phyloP scores from a whole-genome alignment of 2,797 vertebrate species.

The Hypotaenidia okinawae region DNA sequence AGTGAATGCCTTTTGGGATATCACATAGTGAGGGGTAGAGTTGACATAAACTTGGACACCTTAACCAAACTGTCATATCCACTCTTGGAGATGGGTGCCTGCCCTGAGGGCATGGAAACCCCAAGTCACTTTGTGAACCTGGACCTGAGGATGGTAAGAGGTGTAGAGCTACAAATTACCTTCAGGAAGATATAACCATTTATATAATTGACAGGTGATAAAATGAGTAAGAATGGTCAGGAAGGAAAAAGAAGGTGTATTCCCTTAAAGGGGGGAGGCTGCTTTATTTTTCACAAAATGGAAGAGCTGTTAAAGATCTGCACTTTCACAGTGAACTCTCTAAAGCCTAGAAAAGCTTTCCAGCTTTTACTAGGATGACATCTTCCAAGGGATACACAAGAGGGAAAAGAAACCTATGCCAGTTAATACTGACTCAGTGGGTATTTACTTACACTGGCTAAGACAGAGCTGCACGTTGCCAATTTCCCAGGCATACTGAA shows the following conservation, averaged over 20 bases:
- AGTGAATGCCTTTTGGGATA: neutral
- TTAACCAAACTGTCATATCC: neutral
- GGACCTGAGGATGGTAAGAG: neutral
- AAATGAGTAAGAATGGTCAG: neutral
- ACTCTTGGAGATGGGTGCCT: neutral
- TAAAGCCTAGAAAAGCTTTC: neutral
- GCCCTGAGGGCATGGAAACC: neutral
- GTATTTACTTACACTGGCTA: constrained; percentile 20
- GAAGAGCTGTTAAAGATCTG: neutral
- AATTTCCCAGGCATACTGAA: constrained; percentile 10
- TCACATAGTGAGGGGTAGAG: neutral
- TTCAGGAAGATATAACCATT: neutral
- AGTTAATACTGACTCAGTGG: neutral
- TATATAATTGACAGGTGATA: neutral
- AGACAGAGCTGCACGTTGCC: neutral
- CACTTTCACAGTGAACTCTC: neutral
- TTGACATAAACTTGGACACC: neutral
- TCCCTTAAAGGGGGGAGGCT: neutral
- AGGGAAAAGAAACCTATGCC: neutral
- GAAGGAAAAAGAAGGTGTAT: neutral
- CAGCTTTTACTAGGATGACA: neutral
- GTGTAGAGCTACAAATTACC: neutral
- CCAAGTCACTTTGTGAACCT: neutral
- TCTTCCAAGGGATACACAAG: neutral
- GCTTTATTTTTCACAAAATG: neutral